Conservation (phyloP, 1,140 invertebrate genomes). For the Leptinotarsa defecta region DNA sequence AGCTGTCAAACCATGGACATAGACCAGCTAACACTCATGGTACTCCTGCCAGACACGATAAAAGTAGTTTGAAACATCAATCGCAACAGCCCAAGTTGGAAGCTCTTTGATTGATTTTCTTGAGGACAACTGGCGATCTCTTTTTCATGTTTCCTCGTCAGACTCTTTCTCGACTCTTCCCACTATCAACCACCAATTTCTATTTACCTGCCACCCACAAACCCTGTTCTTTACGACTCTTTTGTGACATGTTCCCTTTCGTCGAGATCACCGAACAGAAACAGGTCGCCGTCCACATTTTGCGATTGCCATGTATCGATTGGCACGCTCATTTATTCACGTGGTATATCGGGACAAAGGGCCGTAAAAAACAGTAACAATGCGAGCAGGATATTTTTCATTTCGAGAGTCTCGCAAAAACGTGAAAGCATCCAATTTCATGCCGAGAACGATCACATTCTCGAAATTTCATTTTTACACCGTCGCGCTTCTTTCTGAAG, state of each 20-base stretch:
- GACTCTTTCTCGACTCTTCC: too few relatives aligned
- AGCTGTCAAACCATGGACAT: too few relatives aligned
- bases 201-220: background rate
- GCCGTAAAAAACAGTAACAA: conserved; percentile 1
- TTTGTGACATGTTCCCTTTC: background rate
- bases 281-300: background rate
- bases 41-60: too few relatives aligned
- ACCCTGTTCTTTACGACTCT: background rate
- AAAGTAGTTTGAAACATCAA: too few relatives aligned
- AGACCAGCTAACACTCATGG: too few relatives aligned
- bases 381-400: background rate
- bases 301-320: background rate
- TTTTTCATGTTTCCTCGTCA: too few relatives aligned
- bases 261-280: background rate
- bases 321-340: background rate
- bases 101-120: too few relatives aligned
- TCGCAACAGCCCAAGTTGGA: too few relatives aligned
- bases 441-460: conserved; percentile 7
- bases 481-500: background rate
- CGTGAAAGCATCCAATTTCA: conserved; percentile 8
- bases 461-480: conserved; percentile 2
- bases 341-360: background rate
- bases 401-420: background rate
- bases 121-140: too few relatives aligned
- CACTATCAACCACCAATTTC: too few relatives aligned